phyloP scores from a whole-genome alignment of 2,888 invertebrate species.

The Spisula subtruncata region DNA sequence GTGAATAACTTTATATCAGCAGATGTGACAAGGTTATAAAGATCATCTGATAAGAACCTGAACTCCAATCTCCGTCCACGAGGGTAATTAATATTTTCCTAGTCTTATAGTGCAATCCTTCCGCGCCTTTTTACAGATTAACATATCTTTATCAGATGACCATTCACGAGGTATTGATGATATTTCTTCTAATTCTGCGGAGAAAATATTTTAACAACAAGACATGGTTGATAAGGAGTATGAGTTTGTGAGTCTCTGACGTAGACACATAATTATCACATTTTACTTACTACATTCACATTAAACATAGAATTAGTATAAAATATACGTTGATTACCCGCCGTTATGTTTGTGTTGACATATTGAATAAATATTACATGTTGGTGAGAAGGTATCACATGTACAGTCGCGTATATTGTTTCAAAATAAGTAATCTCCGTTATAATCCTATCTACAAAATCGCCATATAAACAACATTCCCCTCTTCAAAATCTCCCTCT shows the following conservation, averaged over 20 bases:
- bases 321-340: background rate
- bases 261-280: background rate
- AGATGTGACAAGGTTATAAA: slow-evolving; percentile 26
- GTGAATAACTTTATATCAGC: background rate
- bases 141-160: background rate
- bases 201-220: background rate
- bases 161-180: background rate
- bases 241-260: background rate
- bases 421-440: too few species aligned
- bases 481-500: too few species aligned
- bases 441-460: too few species aligned
- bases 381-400: too few species aligned
- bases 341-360: background rate
- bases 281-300: background rate
- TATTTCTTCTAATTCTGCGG: background rate
- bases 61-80: background rate
- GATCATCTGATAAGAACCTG: background rate
- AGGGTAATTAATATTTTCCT: slow-evolving; percentile 13
- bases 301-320: background rate
- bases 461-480: too few species aligned
- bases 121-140: background rate
- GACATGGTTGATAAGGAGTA: background rate
- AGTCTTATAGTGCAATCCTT: background rate
- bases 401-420: too few species aligned
- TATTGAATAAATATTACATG: background rate